Percentiles rank a stretch among this genome's conserved stretches.
Conservation (phyloP, 2,888 invertebrate species). For the Cheilosia vulpina region DNA sequence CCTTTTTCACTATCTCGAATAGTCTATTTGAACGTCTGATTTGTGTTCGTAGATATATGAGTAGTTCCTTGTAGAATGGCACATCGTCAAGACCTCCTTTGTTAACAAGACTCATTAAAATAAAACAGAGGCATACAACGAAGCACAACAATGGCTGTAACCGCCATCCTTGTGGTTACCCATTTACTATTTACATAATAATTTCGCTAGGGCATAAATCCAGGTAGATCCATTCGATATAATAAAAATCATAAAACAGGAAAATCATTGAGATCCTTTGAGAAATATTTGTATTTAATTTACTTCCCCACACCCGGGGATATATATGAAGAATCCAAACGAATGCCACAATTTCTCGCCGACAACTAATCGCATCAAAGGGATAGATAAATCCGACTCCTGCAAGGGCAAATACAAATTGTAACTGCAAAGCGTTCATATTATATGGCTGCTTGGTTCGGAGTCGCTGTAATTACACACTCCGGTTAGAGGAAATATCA, state of each 20-base stretch:
- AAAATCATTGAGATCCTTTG: background rate
- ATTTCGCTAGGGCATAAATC: background rate
- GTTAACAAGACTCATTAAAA: background rate
- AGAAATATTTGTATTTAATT: slow-evolving; percentile 13
- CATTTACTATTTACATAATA: background rate
- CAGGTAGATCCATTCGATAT: background rate
- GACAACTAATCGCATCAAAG: slow-evolving; percentile 10
- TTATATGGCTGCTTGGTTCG: background rate
- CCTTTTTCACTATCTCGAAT: too few species aligned
- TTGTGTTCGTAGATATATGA: too few species aligned
- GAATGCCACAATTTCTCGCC: background rate
- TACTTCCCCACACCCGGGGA: background rate
- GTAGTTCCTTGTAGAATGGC: too few species aligned
- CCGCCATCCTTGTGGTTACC: background rate
- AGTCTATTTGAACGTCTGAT: too few species aligned
- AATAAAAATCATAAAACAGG: background rate
- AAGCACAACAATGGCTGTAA: background rate
- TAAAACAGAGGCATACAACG: too few species aligned
- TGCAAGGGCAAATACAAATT: background rate
- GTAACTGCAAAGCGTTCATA: background rate
- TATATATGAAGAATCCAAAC: background rate
- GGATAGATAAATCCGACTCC: background rate
- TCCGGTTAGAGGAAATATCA: slow-evolving; percentile 10
- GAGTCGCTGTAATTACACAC: slow-evolving; percentile 26
- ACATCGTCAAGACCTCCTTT: too few species aligned